These are phyloP conservation scores for Meriones psammophilus DNA, from an alignment of 2,797 vertebrate species.

Conservation along the genomic window DNA sequence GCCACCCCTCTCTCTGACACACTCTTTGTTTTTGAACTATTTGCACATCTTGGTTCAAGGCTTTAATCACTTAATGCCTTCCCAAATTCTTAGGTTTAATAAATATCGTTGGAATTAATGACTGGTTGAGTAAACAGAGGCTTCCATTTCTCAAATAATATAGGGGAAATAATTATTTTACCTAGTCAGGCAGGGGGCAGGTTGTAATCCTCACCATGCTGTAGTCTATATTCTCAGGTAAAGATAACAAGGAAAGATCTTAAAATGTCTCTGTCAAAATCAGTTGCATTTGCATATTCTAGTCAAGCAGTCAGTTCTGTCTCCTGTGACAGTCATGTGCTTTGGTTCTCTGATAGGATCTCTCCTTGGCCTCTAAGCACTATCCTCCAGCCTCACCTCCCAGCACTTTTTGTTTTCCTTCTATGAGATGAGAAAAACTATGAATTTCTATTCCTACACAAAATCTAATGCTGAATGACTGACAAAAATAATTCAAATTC, in stretches of 20 bases:
- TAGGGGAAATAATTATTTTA: not conserved
- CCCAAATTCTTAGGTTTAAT: not conserved
- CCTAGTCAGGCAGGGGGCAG: not conserved
- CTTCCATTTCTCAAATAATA: not conserved
- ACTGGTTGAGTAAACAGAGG: not conserved
- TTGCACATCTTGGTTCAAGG: not conserved
- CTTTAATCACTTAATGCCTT: not conserved
- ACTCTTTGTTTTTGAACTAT: not conserved
- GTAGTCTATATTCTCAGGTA: not conserved
- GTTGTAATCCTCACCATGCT: not conserved
- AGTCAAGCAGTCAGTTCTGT: not conserved
- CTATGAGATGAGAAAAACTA: conserved; percentile 62
- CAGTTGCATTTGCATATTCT: not conserved
- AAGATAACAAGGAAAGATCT: not conserved
- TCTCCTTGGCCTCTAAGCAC: not conserved
- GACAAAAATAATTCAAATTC: conserved; percentile 55
- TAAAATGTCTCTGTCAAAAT: not conserved
- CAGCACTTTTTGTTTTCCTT: not conserved
- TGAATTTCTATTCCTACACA: conserved; percentile 45
- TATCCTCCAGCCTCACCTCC: not conserved
- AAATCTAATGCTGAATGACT: conserved; percentile 20
- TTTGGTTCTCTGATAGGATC: conserved; percentile 12
- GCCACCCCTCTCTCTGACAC: not conserved
- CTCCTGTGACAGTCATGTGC: not conserved
- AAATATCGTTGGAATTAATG: not conserved